Evolutionary conservation across 2,888 invertebrate genomes (phyloP).

Genomic region (Dermolepida albohirtum): DNA sequence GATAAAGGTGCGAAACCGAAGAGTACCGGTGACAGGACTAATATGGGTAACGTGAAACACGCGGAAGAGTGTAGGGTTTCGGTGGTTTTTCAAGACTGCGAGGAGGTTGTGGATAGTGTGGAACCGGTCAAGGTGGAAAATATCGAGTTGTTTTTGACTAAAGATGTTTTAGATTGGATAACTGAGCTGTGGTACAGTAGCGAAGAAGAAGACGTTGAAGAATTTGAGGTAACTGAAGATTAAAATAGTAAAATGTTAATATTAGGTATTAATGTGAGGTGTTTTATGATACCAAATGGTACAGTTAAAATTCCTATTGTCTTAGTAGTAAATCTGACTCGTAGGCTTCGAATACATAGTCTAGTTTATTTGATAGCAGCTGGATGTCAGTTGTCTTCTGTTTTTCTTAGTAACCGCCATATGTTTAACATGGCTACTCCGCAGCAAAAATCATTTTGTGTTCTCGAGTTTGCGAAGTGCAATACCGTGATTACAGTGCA

Average conservation of each 20-base stretch:
- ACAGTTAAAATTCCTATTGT: no score
- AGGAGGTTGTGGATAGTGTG: slow-evolving; percentile 50
- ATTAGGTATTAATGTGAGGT: neutral
- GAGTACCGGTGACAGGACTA: neutral
- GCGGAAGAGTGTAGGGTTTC: slow-evolving; percentile 55
- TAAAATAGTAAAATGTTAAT: no score
- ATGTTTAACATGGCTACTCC: no score
- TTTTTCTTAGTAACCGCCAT: no score
- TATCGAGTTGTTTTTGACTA: slow-evolving; percentile 66
- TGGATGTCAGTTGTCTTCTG: no score
- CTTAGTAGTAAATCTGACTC: no score
- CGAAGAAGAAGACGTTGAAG: slow-evolving; percentile 66
- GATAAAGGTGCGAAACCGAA: neutral
- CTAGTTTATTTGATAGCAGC: no score
- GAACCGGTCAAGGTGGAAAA: slow-evolving; percentile 60
- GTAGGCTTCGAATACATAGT: no score
- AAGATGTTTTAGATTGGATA: slow-evolving; percentile 70
- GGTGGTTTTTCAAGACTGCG: slow-evolving; percentile 54
- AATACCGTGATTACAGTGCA: no score
- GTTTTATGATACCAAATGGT: no score
- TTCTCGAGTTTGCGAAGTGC: no score
- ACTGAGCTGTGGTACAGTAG: slow-evolving; percentile 62
- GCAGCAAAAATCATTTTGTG: no score
- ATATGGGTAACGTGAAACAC: slow-evolving; percentile 49
- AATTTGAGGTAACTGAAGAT: slow-evolving; percentile 56